Evolutionary conservation across 1,140 invertebrate species (phyloP).

Genomic region (Aphis craccivora): DNA sequence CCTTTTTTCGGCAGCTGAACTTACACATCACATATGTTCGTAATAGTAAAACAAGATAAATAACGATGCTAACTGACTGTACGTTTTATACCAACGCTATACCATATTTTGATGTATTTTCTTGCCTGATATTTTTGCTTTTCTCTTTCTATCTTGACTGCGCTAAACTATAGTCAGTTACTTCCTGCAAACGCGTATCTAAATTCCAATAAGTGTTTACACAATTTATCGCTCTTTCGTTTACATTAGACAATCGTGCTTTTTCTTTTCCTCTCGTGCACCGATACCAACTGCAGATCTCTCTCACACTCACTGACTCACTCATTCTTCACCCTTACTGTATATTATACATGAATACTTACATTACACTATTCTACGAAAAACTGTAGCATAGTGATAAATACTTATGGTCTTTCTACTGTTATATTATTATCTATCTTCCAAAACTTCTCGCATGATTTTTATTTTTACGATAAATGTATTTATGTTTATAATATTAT

Average conservation of each 20-base stretch:
- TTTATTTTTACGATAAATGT: background rate
- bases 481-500: background rate
- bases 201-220: slow-evolving; percentile 45
- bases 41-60: background rate
- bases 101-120: background rate
- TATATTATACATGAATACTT: background rate
- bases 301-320: background rate
- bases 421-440: background rate
- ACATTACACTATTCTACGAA: background rate
- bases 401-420: background rate
- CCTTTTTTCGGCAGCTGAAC: background rate
- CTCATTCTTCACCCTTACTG: background rate
- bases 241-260: background rate
- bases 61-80: background rate
- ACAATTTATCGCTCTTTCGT: slow-evolving; percentile 18
- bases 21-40: background rate
- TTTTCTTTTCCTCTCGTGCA: background rate
- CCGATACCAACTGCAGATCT: background rate
- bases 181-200: background rate
- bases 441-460: background rate
- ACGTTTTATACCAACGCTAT: background rate
- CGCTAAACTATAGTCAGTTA: background rate
- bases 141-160: background rate
- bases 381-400: background rate
- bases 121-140: background rate